Evolutionary conservation across 2,888 invertebrate genomes (phyloP).

Genomic region (Mayetiola destructor): DNA sequence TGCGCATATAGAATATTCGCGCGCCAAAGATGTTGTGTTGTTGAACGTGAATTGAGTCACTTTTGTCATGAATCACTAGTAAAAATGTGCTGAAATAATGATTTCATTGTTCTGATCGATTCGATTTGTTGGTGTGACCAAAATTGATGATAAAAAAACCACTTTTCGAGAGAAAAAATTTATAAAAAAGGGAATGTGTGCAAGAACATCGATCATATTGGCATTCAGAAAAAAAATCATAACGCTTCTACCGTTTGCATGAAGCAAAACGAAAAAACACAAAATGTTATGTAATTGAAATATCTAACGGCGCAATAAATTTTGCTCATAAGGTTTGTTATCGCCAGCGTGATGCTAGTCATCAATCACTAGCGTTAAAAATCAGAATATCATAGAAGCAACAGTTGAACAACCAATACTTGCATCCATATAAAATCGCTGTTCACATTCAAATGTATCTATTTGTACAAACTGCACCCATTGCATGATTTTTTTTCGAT

Average conservation of each 20-base stretch:
- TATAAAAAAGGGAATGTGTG: background rate
- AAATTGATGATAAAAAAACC: background rate
- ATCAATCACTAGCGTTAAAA: background rate
- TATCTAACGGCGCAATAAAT: conserved; percentile 12
- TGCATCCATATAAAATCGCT: background rate
- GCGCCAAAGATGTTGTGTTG: background rate
- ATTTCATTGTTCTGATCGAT: too few species aligned
- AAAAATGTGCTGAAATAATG: too few species aligned
- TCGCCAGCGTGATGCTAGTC: background rate
- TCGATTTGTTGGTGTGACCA: background rate
- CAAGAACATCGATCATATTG: background rate
- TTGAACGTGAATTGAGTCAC: background rate
- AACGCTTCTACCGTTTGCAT: background rate
- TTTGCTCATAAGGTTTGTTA: conserved; percentile 8
- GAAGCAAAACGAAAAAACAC: background rate
- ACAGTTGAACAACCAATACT: background rate
- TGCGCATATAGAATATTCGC: conserved; percentile 6
- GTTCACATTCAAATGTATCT: background rate
- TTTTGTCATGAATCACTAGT: too few species aligned
- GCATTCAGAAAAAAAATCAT: background rate
- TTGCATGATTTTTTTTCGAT: background rate
- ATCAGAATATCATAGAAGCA: background rate
- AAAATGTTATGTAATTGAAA: conserved; percentile 2
- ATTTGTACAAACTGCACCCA: background rate
- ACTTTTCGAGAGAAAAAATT: too few species aligned